phyloP scores from a whole-genome alignment of 2,797 vertebrate species.

The Cuniculus paca region DNA sequence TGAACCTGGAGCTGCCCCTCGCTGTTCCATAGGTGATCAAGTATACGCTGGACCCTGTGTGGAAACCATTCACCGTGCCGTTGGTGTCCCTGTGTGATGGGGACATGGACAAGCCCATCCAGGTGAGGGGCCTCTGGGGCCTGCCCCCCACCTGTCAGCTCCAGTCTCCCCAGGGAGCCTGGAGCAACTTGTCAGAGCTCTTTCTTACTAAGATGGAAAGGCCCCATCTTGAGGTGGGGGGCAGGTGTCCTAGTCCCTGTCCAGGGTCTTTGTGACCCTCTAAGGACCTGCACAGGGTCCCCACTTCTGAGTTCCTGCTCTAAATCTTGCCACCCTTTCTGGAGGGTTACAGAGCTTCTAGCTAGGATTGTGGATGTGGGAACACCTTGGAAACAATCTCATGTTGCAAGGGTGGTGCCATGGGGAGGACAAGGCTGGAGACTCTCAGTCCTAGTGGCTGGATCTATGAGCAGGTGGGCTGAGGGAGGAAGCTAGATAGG shows the following conservation, averaged over 20 bases:
- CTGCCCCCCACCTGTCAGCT: not conserved
- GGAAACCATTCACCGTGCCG: conserved; percentile 97
- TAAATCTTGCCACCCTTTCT: not conserved
- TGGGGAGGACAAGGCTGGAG: rapidly evolving
- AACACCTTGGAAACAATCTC: not conserved
- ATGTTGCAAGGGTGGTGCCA: not conserved
- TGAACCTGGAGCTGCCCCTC: rapidly evolving
- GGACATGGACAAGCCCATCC: conserved; percentile 95
- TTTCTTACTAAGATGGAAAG: not conserved
- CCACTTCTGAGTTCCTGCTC: not conserved
- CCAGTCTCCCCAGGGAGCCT: rapidly evolving
- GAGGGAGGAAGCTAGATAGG: not conserved
- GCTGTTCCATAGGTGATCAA: conserved; percentile 94
- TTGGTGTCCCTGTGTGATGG: conserved; percentile 97
- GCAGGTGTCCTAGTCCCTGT: not conserved
- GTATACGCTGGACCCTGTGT: conserved; percentile 97
- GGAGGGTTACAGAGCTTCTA: not conserved
- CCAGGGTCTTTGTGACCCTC: not conserved
- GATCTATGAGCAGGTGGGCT: not conserved
- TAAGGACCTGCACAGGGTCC: not conserved
- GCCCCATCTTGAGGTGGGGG: rapidly evolving
- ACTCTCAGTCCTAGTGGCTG: not conserved
- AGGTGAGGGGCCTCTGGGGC: conserved; percentile 87
- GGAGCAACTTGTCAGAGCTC: not conserved
- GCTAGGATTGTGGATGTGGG: no score